Percentiles rank a stretch among this genome's conserved stretches.
These are phyloP conservation scores for Spinus olivaceus DNA, from an alignment of 2,797 vertebrate genomes.

Conservation along the genomic window DNA sequence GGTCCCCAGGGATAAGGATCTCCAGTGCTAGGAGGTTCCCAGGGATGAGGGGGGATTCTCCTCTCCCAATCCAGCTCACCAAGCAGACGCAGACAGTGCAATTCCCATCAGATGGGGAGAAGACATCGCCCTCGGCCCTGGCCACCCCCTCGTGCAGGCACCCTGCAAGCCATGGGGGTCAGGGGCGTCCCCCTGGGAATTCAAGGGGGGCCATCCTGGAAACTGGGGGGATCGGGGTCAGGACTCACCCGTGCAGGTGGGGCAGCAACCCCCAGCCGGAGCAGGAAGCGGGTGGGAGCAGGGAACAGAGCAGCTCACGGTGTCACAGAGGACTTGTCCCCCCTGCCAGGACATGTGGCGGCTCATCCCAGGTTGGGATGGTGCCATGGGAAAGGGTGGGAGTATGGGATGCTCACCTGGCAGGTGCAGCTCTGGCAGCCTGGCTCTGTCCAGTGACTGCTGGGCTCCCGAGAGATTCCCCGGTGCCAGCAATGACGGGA, in stretches of 20 bases:
- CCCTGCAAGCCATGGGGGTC: constrained; percentile 47
- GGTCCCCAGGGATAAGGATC: neutral
- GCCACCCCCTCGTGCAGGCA: constrained; percentile 72
- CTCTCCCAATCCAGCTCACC: constrained; percentile 59
- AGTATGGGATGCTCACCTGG: neutral
- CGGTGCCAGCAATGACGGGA: constrained; percentile 61
- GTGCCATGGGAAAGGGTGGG: fast-evolving
- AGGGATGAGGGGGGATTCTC: neutral
- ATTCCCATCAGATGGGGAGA: constrained; percentile 69
- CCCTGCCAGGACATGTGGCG: constrained; percentile 26
- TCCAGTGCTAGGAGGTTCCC: neutral
- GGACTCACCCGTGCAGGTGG: constrained; percentile 65
- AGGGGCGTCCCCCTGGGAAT: neutral
- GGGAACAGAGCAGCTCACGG: constrained; percentile 46
- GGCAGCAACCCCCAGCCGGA: constrained; percentile 62
- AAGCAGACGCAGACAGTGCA: constrained; percentile 79
- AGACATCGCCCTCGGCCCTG: constrained; percentile 73
- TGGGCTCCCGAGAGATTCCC: neutral
- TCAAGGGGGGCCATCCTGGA: neutral
- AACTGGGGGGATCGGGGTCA: fast-evolving
- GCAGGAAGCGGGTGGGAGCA: constrained; percentile 75
- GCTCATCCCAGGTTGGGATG: neutral
- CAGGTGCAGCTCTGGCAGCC: constrained; percentile 54
- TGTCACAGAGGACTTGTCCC: constrained; percentile 66
- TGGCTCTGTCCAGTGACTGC: constrained; percentile 61